Conservation (phyloP, 2,113 vertebrate genomes). For the Corythornis vintsioides region DNA sequence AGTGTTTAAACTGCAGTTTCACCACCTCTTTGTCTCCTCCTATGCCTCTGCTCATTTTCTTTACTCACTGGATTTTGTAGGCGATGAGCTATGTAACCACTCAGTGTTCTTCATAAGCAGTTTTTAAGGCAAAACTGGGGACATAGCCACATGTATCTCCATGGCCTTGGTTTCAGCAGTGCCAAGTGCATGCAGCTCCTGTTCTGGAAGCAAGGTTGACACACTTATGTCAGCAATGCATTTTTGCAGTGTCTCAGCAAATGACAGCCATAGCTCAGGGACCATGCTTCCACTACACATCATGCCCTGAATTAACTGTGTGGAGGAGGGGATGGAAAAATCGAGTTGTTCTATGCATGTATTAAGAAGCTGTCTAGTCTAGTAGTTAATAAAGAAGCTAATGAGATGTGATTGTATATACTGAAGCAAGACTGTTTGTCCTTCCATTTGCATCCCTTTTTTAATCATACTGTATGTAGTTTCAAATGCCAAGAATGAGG, state of each 20-base stretch:
- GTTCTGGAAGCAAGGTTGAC: constrained; percentile 3
- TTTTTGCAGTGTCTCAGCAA: constrained; percentile 55
- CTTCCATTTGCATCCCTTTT: constrained; percentile 8
- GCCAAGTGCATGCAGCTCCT: neutral
- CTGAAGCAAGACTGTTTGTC: constrained; percentile 22
- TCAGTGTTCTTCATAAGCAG: neutral
- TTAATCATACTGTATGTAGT: neutral
- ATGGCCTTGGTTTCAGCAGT: neutral
- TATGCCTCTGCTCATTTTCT: neutral
- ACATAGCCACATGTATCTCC: rapidly evolving
- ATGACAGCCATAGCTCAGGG: constrained; percentile 21
- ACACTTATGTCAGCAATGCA: constrained; percentile 30
- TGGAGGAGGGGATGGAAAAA: constrained; percentile 40
- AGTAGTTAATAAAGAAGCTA: constrained; percentile 24
- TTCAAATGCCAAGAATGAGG: constrained; percentile 29
- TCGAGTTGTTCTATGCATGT: neutral
- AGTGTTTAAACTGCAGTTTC: neutral
- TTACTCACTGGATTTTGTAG: neutral
- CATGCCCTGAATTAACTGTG: neutral
- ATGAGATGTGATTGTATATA: neutral
- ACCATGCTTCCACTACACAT: neutral
- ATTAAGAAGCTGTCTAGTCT: constrained; percentile 31
- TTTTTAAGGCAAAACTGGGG: neutral
- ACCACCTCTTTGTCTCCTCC: neutral
- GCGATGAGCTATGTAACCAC: neutral